phyloP scores from a whole-genome alignment of 2,113 vertebrate genomes.

The Australoheros scitulus region DNA sequence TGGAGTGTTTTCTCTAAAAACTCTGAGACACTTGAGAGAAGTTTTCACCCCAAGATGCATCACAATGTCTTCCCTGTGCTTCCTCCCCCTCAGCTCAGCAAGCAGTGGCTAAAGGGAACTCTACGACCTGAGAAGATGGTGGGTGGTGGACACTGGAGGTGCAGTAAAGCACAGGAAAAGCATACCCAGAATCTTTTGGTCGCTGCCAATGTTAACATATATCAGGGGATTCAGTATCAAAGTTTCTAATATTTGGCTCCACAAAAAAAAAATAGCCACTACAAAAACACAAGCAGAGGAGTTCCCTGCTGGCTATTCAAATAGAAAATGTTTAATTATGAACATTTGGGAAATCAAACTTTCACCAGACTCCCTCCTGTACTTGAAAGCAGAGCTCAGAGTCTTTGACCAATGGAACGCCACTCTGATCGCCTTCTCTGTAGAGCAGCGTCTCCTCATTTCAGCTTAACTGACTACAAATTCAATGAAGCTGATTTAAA shows the following conservation, averaged over 20 bases:
- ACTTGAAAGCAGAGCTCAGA: conserved; percentile 80
- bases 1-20: conserved; percentile 95
- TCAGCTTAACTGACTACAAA: conserved; percentile 41
- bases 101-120: conserved; percentile 82
- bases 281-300: conserved; percentile 90
- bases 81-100: conserved; percentile 60
- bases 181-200: conserved; percentile 88
- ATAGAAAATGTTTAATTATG: conserved; percentile 95
- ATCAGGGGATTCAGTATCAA: conserved; percentile 95
- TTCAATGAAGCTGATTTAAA: conserved; percentile 1
- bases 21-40: conserved; percentile 90
- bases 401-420: conserved; percentile 73
- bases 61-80: conserved; percentile 87
- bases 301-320: conserved; percentile 91
- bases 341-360: conserved; percentile 92
- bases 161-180: conserved; percentile 83
- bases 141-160: conserved; percentile 79
- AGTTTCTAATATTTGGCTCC: conserved; percentile 94
- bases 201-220: conserved; percentile 97
- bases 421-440: conserved; percentile 42
- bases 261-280: conserved; percentile 91
- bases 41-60: conserved; percentile 86
- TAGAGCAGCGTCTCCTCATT: conserved; percentile 35
- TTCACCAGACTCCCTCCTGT: conserved; percentile 79
- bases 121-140: conserved; percentile 77